Conservation (phyloP, 1,140 invertebrate species). For the Drosophila ercepeae region DNA sequence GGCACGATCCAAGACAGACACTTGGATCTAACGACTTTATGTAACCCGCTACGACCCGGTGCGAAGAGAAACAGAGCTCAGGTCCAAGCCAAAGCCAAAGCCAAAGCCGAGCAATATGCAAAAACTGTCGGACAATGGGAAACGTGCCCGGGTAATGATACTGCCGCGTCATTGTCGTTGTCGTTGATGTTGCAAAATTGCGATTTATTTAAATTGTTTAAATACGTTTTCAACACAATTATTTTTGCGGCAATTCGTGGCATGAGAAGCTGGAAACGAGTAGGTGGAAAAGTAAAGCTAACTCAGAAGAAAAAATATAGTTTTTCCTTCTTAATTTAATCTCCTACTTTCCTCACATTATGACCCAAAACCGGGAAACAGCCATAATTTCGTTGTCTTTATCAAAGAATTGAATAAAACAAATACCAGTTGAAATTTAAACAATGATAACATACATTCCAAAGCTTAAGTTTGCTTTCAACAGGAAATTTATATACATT, state of each 20-base stretch:
- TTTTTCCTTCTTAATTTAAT: too few relatives aligned
- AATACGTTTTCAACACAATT: constrained; percentile 46
- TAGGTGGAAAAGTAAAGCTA: constrained; percentile 12
- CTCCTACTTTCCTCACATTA: too few relatives aligned
- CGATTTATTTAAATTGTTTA: constrained; percentile 65
- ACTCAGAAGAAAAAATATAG: constrained; percentile 17
- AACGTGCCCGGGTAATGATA: constrained; percentile 50
- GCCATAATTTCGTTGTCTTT: too few relatives aligned
- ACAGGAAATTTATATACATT: too few relatives aligned
- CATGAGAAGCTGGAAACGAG: constrained; percentile 11
- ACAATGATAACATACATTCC: too few relatives aligned
- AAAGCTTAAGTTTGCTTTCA: too few relatives aligned
- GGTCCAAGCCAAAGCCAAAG: not conserved
- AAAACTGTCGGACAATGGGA: constrained; percentile 37
- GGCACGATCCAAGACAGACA: constrained; percentile 39
- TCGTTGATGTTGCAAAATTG: constrained; percentile 57
- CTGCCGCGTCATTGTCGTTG: constrained; percentile 37
- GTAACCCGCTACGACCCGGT: constrained; percentile 43
- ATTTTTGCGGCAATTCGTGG: constrained; percentile 32
- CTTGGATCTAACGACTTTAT: constrained; percentile 69
- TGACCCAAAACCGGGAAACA: too few relatives aligned
- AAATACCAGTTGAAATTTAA: too few relatives aligned
- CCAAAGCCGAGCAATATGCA: constrained; percentile 34
- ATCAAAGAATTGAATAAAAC: too few relatives aligned
- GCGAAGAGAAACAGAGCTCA: constrained; percentile 23